Conservation (phyloP, 2,113 vertebrate species). For the Agapornis roseicollis region DNA sequence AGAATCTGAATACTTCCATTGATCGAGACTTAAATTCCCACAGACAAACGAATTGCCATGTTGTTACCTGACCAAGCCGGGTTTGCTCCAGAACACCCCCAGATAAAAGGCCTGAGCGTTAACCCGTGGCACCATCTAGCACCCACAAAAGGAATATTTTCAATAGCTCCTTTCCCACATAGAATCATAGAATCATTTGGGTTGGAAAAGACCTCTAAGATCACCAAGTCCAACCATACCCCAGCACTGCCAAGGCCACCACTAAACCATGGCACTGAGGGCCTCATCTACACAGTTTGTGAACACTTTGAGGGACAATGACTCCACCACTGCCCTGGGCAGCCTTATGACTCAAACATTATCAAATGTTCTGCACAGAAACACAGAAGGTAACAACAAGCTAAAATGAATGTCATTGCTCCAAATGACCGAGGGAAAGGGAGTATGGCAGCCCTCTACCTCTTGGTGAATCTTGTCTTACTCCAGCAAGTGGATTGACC, state of each 20-base stretch:
- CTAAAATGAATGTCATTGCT: neutral
- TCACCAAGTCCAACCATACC: too few relatives aligned
- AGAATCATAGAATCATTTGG: too few relatives aligned
- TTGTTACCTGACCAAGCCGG: neutral
- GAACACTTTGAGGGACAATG: too few relatives aligned
- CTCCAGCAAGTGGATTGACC: neutral
- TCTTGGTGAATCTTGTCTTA: neutral
- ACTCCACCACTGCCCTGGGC: too few relatives aligned
- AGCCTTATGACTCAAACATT: too few relatives aligned
- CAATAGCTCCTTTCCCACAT: neutral
- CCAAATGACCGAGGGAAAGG: neutral
- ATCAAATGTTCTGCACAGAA: neutral
- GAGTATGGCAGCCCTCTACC: neutral
- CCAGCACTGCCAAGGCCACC: too few relatives aligned
- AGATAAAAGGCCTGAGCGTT: neutral
- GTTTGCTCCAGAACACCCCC: neutral
- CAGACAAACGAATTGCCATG: neutral
- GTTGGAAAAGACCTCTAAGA: too few relatives aligned
- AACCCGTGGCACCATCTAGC: slow-evolving; percentile 57
- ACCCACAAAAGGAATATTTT: neutral
- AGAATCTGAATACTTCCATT: fast-evolving
- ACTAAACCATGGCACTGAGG: too few relatives aligned
- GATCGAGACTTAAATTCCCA: neutral
- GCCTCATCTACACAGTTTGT: too few relatives aligned
- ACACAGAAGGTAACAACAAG: neutral